Percentiles rank a stretch among this genome's conserved stretches.
These are phyloP conservation scores for Menidia menidia DNA, from an alignment of 2,797 vertebrate species.

Conservation along the genomic window DNA sequence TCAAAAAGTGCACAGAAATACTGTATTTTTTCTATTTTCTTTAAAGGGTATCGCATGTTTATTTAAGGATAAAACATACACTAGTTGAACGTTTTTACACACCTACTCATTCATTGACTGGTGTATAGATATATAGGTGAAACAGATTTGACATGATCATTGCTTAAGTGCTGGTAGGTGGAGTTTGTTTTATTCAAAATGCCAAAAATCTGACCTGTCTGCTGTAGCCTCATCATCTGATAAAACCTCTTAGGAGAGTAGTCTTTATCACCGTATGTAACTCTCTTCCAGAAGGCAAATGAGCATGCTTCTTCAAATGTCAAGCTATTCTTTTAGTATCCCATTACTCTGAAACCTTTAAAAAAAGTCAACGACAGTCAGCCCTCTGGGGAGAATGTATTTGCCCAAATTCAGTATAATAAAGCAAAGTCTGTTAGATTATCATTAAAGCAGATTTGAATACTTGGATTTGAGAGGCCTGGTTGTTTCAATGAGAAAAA, in stretches of 20 bases:
- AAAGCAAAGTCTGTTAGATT: conserved; percentile 11
- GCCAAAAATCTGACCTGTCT: neutral
- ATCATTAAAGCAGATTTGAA: conserved; percentile 23
- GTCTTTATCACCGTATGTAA: conserved; percentile 14
- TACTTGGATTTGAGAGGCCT: conserved; percentile 23
- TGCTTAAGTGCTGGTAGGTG: neutral
- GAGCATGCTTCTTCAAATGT: conserved; percentile 14
- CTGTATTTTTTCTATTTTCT: too few relatives aligned
- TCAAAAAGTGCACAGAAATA: too few relatives aligned
- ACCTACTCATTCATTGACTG: neutral
- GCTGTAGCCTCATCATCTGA: neutral
- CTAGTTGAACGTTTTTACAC: neutral
- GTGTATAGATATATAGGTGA: neutral
- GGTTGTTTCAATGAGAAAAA: conserved; percentile 29
- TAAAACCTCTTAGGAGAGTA: neutral
- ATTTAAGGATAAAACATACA: neutral
- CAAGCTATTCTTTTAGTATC: conserved; percentile 7
- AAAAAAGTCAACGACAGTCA: conserved; percentile 81
- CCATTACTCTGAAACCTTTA: conserved; percentile 14
- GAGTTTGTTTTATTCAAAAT: neutral
- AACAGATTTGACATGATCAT: neutral
- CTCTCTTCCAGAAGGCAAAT: conserved; percentile 21
- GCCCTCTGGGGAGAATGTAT: conserved; percentile 79
- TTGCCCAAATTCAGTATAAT: conserved; percentile 9
- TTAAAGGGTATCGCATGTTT: too few relatives aligned